Evolutionary conservation across 2,113 vertebrate species (phyloP), one percentile per base, ranked within the genome.

Genomic region (Circaetus gallicus): DNA sequence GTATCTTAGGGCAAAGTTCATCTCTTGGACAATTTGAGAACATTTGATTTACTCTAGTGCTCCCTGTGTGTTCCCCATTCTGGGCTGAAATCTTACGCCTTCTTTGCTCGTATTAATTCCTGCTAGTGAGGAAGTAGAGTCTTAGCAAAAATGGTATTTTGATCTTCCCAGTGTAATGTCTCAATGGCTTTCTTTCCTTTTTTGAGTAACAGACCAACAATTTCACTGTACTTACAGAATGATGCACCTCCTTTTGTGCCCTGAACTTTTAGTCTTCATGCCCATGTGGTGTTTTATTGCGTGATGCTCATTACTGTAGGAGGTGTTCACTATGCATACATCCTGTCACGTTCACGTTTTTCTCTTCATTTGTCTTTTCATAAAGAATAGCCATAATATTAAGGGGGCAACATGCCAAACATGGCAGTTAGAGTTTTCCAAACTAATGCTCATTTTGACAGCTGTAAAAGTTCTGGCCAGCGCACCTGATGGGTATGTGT

Each of bases 1-100:
- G 58, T 95, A n/a, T 79, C 84, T 89, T 63, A 86, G 65, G 70
- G 81, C 84, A 89, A 96, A 91, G 84, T 86, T 95, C 52, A 49
- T 55, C 38, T 50, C 36, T 72, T 79, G 69, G 83, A 71, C 86
- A 81, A 74, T 81, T 74, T 89, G 61, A 93, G 70, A 94, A 38
- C 16, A 42, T 81, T 90, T 78, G 45, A 49, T 91, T 94, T 95
- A 63, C 24, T 71, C 17, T 71, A 11, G 26, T 63, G n/a, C n/a
- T 89, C 52, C 55, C 29, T 79, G 34, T 70, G 32, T 86, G 71
- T 93, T 93, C 42, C 32, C 34, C 15, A 0, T 74, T 89, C 63
- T 86, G 61, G 40, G 20, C 26, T 93, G 67, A 86, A 72, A 67
- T 78, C 31, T 89, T 83, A 67, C n/a, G 56, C 32, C 22, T 74